Percentiles rank a stretch among this genome's conserved stretches.
Evolutionary conservation across 2,797 vertebrate species (phyloP).

Genomic region (Bothrops alternatus): DNA sequence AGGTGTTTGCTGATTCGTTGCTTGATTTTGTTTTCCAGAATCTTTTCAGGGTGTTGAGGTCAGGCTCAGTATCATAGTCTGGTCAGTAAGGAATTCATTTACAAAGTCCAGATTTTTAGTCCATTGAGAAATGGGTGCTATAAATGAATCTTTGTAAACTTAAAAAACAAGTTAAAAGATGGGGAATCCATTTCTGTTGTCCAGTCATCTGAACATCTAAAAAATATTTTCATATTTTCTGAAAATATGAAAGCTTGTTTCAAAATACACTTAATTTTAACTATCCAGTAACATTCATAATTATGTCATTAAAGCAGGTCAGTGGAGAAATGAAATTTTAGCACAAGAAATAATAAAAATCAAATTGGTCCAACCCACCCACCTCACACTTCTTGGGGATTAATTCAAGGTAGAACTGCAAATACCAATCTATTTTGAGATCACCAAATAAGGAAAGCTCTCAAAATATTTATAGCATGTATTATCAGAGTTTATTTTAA

Average conservation of each 20-base stretch:
- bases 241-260: background rate
- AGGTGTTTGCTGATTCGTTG: too few relatives aligned
- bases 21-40: too few relatives aligned
- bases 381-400: background rate
- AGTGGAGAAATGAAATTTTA: background rate
- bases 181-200: background rate
- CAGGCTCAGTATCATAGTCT: background rate
- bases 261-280: background rate
- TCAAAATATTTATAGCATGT: background rate
- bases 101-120: background rate
- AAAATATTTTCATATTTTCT: background rate
- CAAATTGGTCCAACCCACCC: background rate
- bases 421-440: background rate
- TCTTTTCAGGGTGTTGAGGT: too few relatives aligned
- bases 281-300: background rate
- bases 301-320: too few relatives aligned
- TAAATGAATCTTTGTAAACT: background rate
- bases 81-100: background rate
- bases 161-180: background rate
- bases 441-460: background rate
- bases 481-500: background rate
- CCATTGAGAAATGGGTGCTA: background rate
- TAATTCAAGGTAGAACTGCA: background rate
- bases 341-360: background rate
- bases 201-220: background rate